Conservation (phyloP, 2,113 vertebrate species). For the Microtus montanus region DNA sequence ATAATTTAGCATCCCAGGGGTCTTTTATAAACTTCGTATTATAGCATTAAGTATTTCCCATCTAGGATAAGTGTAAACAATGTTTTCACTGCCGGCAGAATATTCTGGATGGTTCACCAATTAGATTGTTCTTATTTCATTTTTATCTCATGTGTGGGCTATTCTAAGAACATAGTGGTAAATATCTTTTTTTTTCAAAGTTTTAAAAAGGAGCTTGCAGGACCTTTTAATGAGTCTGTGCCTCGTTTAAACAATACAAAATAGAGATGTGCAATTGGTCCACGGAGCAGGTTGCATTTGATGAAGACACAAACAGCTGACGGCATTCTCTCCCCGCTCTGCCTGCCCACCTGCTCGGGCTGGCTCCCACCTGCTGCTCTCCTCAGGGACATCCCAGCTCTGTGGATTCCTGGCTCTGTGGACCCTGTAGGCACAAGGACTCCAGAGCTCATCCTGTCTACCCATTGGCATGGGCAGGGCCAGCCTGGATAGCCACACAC, state of each 20-base stretch:
- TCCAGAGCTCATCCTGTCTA: background rate
- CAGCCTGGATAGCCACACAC: background rate
- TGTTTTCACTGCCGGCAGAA: background rate
- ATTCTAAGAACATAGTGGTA: background rate
- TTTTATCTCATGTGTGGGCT: background rate
- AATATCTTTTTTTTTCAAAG: background rate
- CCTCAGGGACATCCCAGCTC: background rate
- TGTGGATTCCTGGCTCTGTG: background rate
- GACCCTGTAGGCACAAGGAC: background rate
- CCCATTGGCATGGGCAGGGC: too few relatives aligned
- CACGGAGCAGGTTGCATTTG: background rate
- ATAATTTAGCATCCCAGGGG: constrained; percentile 46
- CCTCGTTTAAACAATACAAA: background rate
- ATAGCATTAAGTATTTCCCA: constrained; percentile 38
- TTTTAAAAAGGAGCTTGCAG: background rate
- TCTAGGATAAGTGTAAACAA: background rate
- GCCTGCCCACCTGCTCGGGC: background rate
- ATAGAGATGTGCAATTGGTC: background rate
- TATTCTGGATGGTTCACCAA: background rate
- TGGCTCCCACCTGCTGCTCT: background rate
- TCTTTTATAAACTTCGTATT: constrained; percentile 9
- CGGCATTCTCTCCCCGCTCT: background rate
- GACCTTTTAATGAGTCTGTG: background rate
- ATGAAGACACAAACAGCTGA: background rate
- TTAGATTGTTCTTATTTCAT: background rate